These are phyloP conservation scores for Trachemys scripta DNA, from an alignment of 2,113 vertebrate species.

Conservation along the genomic window DNA sequence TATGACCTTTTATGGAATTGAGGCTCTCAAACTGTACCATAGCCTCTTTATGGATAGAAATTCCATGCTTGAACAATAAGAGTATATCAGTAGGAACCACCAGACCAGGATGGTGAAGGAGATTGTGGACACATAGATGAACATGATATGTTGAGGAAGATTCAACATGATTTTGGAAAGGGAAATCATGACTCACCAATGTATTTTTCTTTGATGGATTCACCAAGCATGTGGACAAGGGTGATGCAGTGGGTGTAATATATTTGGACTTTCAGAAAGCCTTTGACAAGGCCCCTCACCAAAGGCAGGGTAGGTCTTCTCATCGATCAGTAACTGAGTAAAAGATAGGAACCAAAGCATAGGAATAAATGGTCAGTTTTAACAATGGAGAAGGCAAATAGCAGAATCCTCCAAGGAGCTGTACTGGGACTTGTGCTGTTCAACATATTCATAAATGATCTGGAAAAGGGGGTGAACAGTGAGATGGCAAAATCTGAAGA, in stretches of 20 bases:
- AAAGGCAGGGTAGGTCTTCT: no score
- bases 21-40: no score
- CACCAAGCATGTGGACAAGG: neutral
- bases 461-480: neutral
- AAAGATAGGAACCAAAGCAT: neutral
- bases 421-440: neutral
- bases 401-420: neutral
- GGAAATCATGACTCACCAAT: neutral
- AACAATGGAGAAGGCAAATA: neutral
- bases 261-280: neutral
- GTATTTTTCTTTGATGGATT: neutral
- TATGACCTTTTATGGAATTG: neutral
- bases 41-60: no score
- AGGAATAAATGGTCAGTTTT: neutral
- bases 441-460: neutral
- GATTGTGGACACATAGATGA: neutral
- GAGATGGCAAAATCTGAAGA: neutral
- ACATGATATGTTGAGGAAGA: neutral
- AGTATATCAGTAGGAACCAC: no score
- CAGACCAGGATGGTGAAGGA: no score
- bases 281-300: neutral
- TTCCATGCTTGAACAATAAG: no score
- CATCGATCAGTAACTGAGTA: neutral
- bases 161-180: neutral
- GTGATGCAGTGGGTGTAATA: neutral